phyloP scores from a whole-genome alignment of 2,113 vertebrate species.

The Takifugu bimaculatus region DNA sequence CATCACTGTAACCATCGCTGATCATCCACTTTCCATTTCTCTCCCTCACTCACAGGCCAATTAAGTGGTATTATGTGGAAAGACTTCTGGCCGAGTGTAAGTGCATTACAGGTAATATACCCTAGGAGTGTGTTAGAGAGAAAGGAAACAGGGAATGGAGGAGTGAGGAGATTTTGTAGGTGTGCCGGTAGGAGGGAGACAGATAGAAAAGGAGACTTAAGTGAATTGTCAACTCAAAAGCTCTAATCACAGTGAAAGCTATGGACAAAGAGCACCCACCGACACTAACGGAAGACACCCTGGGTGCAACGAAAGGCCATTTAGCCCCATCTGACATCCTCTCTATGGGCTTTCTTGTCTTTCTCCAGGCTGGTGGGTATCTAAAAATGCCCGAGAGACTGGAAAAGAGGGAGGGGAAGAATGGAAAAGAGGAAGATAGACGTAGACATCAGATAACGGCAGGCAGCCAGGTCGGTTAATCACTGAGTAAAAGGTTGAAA shows the following conservation, averaged over 20 bases:
- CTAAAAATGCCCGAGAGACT: constrained; percentile 31
- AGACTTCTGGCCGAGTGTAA: constrained; percentile 91
- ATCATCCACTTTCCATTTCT: constrained; percentile 52
- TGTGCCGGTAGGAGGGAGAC: constrained; percentile 15
- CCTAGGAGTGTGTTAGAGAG: constrained; percentile 42
- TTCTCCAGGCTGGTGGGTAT: constrained; percentile 21
- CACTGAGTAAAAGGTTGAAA: background rate
- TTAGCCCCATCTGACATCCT: constrained; percentile 71
- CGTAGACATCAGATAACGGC: background rate
- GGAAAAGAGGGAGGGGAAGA: background rate
- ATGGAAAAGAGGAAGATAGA: background rate
- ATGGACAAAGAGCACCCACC: constrained; percentile 83
- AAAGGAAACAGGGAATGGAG: constrained; percentile 23
- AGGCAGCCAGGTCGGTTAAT: background rate
- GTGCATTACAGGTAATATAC: constrained; percentile 95
- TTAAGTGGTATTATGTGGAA: constrained; percentile 96
- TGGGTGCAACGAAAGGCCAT: constrained; percentile 79
- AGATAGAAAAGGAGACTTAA: constrained; percentile 70
- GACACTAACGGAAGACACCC: constrained; percentile 81
- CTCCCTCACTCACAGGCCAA: constrained; percentile 79
- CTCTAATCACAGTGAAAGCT: constrained; percentile 97
- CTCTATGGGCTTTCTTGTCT: constrained; percentile 24
- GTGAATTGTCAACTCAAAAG: constrained; percentile 91
- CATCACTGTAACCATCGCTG: background rate
- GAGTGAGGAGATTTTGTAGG: constrained; percentile 22